phyloP scores from a whole-genome alignment of 2,113 vertebrate species.

The Cinclus cinclus region DNA sequence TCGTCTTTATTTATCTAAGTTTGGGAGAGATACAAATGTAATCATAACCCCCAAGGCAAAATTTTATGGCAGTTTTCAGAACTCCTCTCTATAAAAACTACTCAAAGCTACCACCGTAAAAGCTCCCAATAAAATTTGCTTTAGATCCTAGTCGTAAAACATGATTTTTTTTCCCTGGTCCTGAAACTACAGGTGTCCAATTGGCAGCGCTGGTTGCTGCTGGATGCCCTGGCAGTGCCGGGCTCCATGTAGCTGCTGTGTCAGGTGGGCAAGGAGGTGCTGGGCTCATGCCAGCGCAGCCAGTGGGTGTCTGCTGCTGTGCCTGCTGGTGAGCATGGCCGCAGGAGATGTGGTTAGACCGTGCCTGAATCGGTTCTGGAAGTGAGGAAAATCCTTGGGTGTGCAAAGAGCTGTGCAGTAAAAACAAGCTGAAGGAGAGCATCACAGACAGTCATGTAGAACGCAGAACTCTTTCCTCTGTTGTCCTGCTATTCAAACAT shows the following conservation, averaged over 20 bases:
- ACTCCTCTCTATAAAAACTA: constrained; percentile 81
- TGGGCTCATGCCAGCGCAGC: not conserved
- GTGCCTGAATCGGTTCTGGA: not conserved
- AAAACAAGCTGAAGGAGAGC: not conserved
- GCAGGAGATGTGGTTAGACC: not conserved
- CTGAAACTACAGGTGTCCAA: constrained; percentile 50
- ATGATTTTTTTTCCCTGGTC: constrained; percentile 46
- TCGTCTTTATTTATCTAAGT: constrained; percentile 83
- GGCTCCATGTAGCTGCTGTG: not conserved
- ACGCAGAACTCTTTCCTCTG: no score
- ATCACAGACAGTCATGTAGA: fast-evolving
- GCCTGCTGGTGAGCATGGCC: not conserved
- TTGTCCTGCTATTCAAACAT: not conserved
- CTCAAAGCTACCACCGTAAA: constrained; percentile 77
- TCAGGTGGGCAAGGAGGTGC: not conserved
- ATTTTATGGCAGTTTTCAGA: constrained; percentile 80
- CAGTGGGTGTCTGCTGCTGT: fast-evolving
- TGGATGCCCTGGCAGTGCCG: fast-evolving
- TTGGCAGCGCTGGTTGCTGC: not conserved
- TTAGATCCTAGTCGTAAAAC: constrained; percentile 74
- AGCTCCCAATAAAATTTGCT: constrained; percentile 80
- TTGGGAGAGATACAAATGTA: constrained; percentile 81
- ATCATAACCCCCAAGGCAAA: constrained; percentile 80
- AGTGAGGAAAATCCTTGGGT: no score
- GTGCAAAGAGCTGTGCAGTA: not conserved